Evolutionary conservation across 1,140 invertebrate genomes (phyloP).

Genomic region (Acyrthosiphon pisum): DNA sequence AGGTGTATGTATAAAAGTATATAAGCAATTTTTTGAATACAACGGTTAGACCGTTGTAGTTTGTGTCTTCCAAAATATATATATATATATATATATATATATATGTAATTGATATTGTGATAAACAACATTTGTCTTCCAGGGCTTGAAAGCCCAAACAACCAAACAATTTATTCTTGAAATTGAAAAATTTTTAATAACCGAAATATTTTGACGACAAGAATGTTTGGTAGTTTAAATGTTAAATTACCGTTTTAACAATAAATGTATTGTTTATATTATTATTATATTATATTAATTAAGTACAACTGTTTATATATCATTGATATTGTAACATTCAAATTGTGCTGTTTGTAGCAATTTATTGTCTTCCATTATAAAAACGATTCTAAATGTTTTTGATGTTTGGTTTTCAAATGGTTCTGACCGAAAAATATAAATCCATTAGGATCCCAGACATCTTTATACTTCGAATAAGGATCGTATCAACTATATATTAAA

Average conservation of each 20-base stretch:
- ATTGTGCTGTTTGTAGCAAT: not conserved
- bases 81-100: conserved; percentile 20
- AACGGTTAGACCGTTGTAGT: not conserved
- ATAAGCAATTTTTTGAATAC: not conserved
- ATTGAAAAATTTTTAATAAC: not conserved
- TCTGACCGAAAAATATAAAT: conserved; percentile 1
- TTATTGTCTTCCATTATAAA: conserved; percentile 33
- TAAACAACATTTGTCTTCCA: conserved; percentile 50
- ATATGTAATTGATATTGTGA: conserved; percentile 42
- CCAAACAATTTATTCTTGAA: not conserved
- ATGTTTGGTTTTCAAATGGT: not conserved
- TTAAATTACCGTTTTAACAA: conserved; percentile 14
- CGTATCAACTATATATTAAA: not conserved
- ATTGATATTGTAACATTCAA: not conserved
- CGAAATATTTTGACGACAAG: not conserved
- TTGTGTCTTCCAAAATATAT: conserved; percentile 24
- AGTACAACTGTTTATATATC: not conserved
- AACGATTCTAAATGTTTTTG: conserved; percentile 6
- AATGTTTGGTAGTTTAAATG: conserved; percentile 3
- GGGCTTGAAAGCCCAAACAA: not conserved
- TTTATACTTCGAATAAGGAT: not conserved
- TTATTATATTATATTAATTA: not conserved
- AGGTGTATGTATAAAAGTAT: not conserved
- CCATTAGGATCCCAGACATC: not conserved
- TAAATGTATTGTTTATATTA: conserved; percentile 11